Evolutionary conservation across 2,888 invertebrate species (phyloP), one percentile per base, ranked within the genome.

Genomic region (Lumbricus terrestris): DNA sequence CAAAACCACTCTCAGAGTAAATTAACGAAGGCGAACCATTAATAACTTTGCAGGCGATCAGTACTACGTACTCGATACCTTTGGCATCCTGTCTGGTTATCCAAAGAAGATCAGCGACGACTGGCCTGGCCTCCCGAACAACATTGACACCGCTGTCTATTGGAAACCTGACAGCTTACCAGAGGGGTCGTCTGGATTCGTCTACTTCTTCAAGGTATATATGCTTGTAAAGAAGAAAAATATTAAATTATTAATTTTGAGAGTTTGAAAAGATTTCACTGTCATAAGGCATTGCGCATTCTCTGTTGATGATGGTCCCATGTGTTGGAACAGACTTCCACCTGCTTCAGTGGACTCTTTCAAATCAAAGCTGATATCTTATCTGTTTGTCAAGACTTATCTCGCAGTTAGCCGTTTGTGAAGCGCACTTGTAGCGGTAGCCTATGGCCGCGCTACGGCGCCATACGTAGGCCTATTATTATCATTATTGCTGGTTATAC

Each of bases 81-180:
- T n/a, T 13, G 69, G 69, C 8, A n/a, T 69, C 69, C 29, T 85
- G 23, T 29, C 89, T 35, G 89, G 89, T 35, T 89, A 89, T 69
- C 89, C 89, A 6, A 89, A 89, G 35, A 33, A 34, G 37, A 89
- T 89, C n/a, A 47, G 47, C 54, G 34, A 34, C 18, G 82, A 54
- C 33, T 89, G 89, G 89, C 69, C 18, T 20, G 89, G 69, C 29
- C 82, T 89, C 34, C 89, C 89, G 13, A 34, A 69, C 89, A 47
- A 54, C 20, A 54, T 89, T 18, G 89, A 89, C 33, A 54, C 89
- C 34, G 89, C 89, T 18, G 34, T 89, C 35, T 69, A 89, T 23
- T 88, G 88, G 88, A 88, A 69, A 69, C 69, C 69, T 13, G 69
- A n/a, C 1, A n/a, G 5, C n/a, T n/a, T 69, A n/a, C 69, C 69